Evolutionary conservation across 2,888 invertebrate species (phyloP), one percentile per base, ranked within the genome.

Genomic region (Sminthurides aquaticus): DNA sequence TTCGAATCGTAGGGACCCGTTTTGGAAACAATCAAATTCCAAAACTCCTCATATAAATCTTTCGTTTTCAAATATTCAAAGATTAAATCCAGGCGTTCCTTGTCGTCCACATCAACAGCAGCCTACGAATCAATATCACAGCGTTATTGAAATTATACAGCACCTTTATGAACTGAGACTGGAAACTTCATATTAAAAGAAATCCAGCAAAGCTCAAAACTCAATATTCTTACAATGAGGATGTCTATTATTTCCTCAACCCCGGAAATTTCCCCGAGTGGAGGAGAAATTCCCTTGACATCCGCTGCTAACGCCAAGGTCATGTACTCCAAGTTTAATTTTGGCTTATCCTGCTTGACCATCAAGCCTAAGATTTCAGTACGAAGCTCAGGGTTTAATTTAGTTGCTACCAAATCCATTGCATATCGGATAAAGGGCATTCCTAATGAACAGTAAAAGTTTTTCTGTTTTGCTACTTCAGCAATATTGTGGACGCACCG

Each of bases 1-100:
- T 72, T 62, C 49, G 70, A 66, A 52, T 72, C 69, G 5, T 69
- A 70, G 1, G 68, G 63, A 48, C 68, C 67, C 22, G 70, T 62
- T 8, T 65, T 52, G 3, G 65, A 26, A 15, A 67, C 26, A 15
- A 71, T 43, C 8, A 60, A 25, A 26, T 49, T 58, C 69, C 68
- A 71, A 52, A 72, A 72, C 11, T 48, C 62, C 49, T 62, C 62
- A 54, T 60, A 61, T n/a, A 54, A 49, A 15, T 67, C 58, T 25
- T 52, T 27, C n/a, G 22, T 57, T 20, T 57, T 60, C 18, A 70
- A 26, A 58, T 68, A 64, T 3, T 65, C 1, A 49, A 60, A 58
- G 11, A 65, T 11, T 5, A 62, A 29, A 18, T 56, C 20, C 5
- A 67, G 28, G n/a, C 54, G 24, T 22, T 67, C 65, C 20, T 22